Evolutionary conservation across 2,797 vertebrate genomes (phyloP), one percentile per base, ranked within the genome.

Genomic region (Phrynocephalus vlangalii): DNA sequence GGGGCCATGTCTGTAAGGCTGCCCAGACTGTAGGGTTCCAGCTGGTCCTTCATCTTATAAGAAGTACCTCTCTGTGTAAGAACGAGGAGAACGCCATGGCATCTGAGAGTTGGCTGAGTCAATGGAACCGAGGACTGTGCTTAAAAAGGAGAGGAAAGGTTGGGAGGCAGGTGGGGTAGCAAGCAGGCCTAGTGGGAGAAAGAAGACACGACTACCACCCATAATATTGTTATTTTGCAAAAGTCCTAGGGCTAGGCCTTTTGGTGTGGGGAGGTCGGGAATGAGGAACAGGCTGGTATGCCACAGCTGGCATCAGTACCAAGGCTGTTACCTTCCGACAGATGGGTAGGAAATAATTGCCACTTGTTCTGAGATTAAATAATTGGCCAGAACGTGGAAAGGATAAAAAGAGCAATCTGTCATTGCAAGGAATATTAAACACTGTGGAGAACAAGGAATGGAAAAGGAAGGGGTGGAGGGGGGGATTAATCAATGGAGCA

Each of bases 391-490:
- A 91, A 91, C 3, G 24, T 1, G 60, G 86, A 87, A 70, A 89
- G 92, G 96, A 91, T 97, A 96, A 97, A 93, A 96, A 96, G 96
- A 96, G 95, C 93, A 95, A 96, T 97, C 97, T 98, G 97, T 98
- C 97, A 95, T 95, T 97, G 96, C 89, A 93, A 91, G 91, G 94
- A 97, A 97, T 97, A 97, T 98, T 97, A 97, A 94, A 91, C 91
- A 81, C 56, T 24, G 70, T 18, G 10, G 20, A 77, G 75, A 38
- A 73, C 68, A 20, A 38, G 73, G 48, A 33, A 84, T 67, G 0
- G 87, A 90, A 89, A 90, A 0, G 70, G 60, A 71, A 0, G 3
- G 82, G 79, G 91, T 82, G 82, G 77, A 90, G 88, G 38, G 71
- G 89, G 81, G 79, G 60, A n/a, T 92, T 91, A 94, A 90, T 94